Conservation (phyloP, 1,140 invertebrate genomes). For the Planococcus citri region DNA sequence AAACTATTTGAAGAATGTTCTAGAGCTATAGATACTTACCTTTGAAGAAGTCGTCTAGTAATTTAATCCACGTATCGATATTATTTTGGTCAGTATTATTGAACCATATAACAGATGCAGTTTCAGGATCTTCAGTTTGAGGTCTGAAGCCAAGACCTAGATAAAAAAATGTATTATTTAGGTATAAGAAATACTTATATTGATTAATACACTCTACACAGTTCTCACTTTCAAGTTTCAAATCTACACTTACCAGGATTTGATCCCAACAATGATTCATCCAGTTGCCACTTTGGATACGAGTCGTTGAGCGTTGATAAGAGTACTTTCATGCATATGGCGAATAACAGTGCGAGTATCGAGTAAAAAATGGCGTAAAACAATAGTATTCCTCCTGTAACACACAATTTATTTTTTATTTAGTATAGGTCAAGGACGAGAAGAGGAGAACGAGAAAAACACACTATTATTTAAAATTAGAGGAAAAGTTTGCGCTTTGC, state of each 20-base stretch:
- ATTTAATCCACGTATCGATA: not conserved
- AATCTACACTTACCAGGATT: conserved; percentile 69
- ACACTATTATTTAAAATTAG: too few relatives aligned
- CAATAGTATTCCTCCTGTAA: conserved; percentile 55
- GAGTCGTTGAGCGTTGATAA: conserved; percentile 53
- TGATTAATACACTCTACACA: not conserved
- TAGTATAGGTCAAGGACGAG: not conserved
- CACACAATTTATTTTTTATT: conserved; percentile 29
- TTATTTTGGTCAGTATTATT: conserved; percentile 51
- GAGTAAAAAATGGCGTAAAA: conserved; percentile 82
- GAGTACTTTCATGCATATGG: conserved; percentile 67
- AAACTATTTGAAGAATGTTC: too few relatives aligned
- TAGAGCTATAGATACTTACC: not conserved
- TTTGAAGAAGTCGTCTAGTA: not conserved
- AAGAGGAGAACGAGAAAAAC: too few relatives aligned
- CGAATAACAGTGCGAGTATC: conserved; percentile 60
- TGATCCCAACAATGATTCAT: conserved; percentile 65
- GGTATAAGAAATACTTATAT: not conserved
- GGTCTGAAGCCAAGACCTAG: conserved; percentile 82
- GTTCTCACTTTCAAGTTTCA: not conserved
- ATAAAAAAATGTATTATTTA: conserved; percentile 23
- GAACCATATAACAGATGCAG: conserved; percentile 87
- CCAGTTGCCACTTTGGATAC: conserved; percentile 56
- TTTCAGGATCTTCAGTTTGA: conserved; percentile 62
- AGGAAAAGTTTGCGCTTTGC: too few relatives aligned